Evolutionary conservation across 2,888 invertebrate genomes (phyloP), one percentile per base, ranked within the genome.

Genomic region (Celastrina argiolus): DNA sequence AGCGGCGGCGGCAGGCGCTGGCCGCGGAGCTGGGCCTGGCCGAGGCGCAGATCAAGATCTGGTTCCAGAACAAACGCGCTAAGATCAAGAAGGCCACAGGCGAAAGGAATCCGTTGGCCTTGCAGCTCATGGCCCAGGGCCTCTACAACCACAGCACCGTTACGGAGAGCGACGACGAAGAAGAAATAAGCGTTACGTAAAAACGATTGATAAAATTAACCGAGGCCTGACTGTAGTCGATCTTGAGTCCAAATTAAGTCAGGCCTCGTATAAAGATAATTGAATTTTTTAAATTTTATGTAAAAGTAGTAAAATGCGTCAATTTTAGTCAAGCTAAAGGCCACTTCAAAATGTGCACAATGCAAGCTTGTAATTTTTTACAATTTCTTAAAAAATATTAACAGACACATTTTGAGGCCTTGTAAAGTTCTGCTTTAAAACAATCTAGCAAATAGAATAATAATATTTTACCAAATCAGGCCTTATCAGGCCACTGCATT

Each of bases 41-140:
- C 76, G 99, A 99, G 85, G 97, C 98, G 0, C 99, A 99, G 90
- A 99, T 97, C 82, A 98, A 98, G 92, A 98, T 98, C 84, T 98
- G 97, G 98, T 97, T 98, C 91, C 97, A 98, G 92, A 98, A 98
- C 91, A 98, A 98, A 84, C 93, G 98, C 16, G 99, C 99, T 71
- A 98, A 98, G 91, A 96, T 98, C 84, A 99, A 99, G 92, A 98
- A 98, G 82, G 94, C 97, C 0, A 94, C 94, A 0, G 97, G 97
- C 0, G 95, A 95, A 74, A 94, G 96, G 78, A 96, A 97, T 85
- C 95, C 96, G 0, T 88, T 98, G 66, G 98, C 98, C 0, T 81
- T 97, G 67, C 97, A 97, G 79, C 92, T 98, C 74, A 97, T 98
- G 97, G 97, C 98, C 0, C 97, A 98, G 81, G 98, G 98, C 0